phyloP scores from a whole-genome alignment of 64 coral and sea anemone genomes.

The Montipora capricornis region DNA sequence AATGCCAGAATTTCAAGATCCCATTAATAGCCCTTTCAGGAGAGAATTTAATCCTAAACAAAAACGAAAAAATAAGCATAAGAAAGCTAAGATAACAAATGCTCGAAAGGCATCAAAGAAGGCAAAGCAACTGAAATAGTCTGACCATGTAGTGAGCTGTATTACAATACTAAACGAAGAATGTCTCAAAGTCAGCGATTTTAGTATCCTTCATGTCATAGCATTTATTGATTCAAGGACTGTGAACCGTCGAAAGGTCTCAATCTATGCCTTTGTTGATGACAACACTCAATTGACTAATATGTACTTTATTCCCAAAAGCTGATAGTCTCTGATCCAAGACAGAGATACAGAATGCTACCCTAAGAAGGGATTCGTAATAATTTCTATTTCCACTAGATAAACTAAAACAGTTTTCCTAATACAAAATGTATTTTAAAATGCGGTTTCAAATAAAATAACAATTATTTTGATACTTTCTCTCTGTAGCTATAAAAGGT shows the following conservation, averaged over 20 bases:
- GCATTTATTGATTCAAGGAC: no score
- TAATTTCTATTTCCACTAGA: not conserved
- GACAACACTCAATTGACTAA: no score
- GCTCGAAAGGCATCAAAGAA: not conserved
- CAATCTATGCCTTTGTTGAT: no score
- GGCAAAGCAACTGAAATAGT: not conserved
- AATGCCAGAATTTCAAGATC: slow-evolving; percentile 22
- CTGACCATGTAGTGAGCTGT: not conserved
- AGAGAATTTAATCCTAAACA: not conserved
- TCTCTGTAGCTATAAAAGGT: not conserved
- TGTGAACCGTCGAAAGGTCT: no score
- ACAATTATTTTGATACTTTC: not conserved
- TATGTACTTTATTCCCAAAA: no score
- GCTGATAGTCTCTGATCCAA: no score
- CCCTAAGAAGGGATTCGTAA: no score
- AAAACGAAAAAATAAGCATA: not conserved
- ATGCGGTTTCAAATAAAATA: not conserved
- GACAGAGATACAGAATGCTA: no score
- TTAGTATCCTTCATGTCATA: not conserved
- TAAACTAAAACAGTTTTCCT: not conserved
- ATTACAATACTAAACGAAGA: no score
- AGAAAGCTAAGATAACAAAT: slow-evolving; percentile 34
- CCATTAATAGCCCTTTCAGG: slow-evolving; percentile 21
- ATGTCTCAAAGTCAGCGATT: not conserved
- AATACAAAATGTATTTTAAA: not conserved